Base-by-base conservation (phyloP, 2,888 invertebrate species). In the Lepidocyrtoides sp. region DNA sequence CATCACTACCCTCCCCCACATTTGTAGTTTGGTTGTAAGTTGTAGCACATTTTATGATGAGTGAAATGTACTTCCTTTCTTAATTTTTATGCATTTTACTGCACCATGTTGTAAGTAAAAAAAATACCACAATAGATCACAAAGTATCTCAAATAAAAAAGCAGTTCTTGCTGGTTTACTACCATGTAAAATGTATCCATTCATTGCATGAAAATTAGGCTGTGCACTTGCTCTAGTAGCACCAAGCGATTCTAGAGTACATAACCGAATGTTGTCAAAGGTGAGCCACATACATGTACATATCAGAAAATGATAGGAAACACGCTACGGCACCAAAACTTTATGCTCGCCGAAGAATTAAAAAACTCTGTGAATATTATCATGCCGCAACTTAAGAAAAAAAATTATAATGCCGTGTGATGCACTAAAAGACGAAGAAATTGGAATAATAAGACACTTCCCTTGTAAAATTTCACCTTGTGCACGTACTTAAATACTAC, bases 11-110 rank as follows among this genome's bases (percentile, higher is more conserved):
- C 69, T 41, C 57, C 81, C 81, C 57, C 57, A 81, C 77, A 77
- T 51, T 81, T 57, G 81, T 54, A 57, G 81, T 81, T 57, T 77
- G 23, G 23, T 14, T 14, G 60, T 32, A 3, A 36, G 4, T 48
- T 23, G 75, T n/a, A 23, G 23, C 48, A 41, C 41, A 36, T 17
- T 82, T 82, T 83, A 83, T 54, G 63, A 63, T n/a, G 69, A 72
- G 72, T 85, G 85, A 77, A 86, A 86, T 77, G 41, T 36, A 75
- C 48, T 86, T 86, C 86, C 86, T 86, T 60, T 86, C 77, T 75
- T 77, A 75, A 60, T 86, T 75, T 57, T 63, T 77, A 86, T 63
- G 32, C 57, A 54, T 36, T 72, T 75, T 85, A 17, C 41, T 44
- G 51, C 51, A 23, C 17, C n/a, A 51, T 8, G 10, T 5, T 36